These are phyloP conservation scores for Neolamprologus multifasciatus DNA, from an alignment of 2,797 vertebrate species.

Conservation along the genomic window DNA sequence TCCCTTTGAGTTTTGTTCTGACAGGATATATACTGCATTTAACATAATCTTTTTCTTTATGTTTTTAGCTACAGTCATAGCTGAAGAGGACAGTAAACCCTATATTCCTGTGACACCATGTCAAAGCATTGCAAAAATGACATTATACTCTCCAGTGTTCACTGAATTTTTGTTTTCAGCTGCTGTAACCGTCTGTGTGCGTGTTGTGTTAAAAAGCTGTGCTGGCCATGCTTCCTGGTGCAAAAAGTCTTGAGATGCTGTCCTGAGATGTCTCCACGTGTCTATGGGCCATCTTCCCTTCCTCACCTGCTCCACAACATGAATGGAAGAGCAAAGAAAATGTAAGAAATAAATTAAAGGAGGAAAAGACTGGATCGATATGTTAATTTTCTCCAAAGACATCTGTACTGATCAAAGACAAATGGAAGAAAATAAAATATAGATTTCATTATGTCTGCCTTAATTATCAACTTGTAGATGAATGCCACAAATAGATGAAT, in stretches of 20 bases:
- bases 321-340: constrained; percentile 1
- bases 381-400: background rate
- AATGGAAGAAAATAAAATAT: background rate
- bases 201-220: constrained; percentile 84
- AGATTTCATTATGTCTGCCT: background rate
- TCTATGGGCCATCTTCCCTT: constrained; percentile 89
- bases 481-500: background rate
- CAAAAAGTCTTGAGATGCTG: constrained; percentile 85
- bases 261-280: constrained; percentile 88
- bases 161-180: background rate
- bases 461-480: background rate
- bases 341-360: background rate
- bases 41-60: background rate
- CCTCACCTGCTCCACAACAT: constrained; percentile 79
- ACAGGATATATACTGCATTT: background rate
- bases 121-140: background rate
- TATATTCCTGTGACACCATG: background rate
- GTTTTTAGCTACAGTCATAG: background rate
- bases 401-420: background rate
- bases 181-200: background rate
- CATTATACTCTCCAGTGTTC: background rate
- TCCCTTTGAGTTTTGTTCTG: background rate
- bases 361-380: background rate
- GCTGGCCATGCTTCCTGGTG: constrained; percentile 95
- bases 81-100: background rate